A percentile compares a stretch with the other conserved stretches of the same genome.
These are phyloP conservation scores for Streptopelia turtur DNA, from an alignment of 2,797 vertebrate genomes.

Conservation along the genomic window DNA sequence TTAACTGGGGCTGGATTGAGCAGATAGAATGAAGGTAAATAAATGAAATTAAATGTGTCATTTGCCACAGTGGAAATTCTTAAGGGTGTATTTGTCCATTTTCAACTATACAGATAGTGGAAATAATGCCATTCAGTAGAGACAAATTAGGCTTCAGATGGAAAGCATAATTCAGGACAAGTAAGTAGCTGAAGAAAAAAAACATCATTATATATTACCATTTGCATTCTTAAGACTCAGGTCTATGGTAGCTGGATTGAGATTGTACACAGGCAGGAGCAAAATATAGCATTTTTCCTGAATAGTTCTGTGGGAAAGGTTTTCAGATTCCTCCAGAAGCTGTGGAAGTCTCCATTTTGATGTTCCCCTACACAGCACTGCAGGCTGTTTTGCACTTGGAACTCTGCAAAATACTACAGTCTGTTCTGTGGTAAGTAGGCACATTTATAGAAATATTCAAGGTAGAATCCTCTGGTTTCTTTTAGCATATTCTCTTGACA, in stretches of 20 bases:
- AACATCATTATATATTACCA: background rate
- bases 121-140: slow-evolving; percentile 4
- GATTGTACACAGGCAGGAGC: background rate
- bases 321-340: background rate
- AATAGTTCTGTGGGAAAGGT: background rate
- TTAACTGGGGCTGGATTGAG: background rate
- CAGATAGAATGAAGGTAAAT: background rate
- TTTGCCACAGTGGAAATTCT: background rate
- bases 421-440: background rate
- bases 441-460: background rate
- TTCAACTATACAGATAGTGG: slow-evolving; percentile 4
- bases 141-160: background rate
- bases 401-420: background rate
- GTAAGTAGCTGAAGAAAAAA: background rate
- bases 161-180: slow-evolving; percentile 19
- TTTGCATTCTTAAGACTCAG: background rate
- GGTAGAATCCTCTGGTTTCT: background rate
- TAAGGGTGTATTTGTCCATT: background rate
- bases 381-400: background rate
- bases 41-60: background rate
- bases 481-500: background rate
- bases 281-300: background rate
- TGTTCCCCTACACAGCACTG: background rate
- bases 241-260: background rate
- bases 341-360: background rate